These are phyloP conservation scores for Falco berigora DNA, from an alignment of 2,797 vertebrate genomes.

Conservation along the genomic window DNA sequence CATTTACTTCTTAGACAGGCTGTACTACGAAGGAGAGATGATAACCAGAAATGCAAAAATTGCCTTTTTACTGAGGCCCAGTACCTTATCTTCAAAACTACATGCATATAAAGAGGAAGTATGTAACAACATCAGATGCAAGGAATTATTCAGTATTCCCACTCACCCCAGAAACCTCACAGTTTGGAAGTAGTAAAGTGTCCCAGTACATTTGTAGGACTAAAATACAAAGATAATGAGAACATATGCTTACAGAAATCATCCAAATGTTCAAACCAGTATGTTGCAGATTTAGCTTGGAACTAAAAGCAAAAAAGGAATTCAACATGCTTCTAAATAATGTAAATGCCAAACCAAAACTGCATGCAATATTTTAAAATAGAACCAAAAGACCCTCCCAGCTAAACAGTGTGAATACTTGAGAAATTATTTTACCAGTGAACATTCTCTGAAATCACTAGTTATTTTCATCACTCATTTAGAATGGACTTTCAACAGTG, in stretches of 20 bases:
- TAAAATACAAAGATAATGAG: background rate
- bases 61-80: background rate
- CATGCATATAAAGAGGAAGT: background rate
- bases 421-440: background rate
- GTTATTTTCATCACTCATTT: conserved; percentile 3
- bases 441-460: background rate
- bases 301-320: background rate
- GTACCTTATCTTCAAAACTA: background rate
- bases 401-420: background rate
- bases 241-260: background rate
- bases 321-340: conserved; percentile 13
- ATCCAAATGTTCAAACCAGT: background rate
- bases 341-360: conserved; percentile 14
- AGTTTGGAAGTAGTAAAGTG: background rate
- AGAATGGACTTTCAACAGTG: conserved; percentile 32
- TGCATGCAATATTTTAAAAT: conserved; percentile 3
- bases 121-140: background rate
- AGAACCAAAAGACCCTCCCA: background rate
- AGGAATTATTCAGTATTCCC: background rate
- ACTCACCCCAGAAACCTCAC: background rate
- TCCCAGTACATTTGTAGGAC: background rate
- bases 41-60: background rate
- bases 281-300: background rate
- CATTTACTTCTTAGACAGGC: background rate
- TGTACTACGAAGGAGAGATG: background rate